Conservation (phyloP, 1,140 invertebrate species). For the Bombus difficillimus region DNA sequence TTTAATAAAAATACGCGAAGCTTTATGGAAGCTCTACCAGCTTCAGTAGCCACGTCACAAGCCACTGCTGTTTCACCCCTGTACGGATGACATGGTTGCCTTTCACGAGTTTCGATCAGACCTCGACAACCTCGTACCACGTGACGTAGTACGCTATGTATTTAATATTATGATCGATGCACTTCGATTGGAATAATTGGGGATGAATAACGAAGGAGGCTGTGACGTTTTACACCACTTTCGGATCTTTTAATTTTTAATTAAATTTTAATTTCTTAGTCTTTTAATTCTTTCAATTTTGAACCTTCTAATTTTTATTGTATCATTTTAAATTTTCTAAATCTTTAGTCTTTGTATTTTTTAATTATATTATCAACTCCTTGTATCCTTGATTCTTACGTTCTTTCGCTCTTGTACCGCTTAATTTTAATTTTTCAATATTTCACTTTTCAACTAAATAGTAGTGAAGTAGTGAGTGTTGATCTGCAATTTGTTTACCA, state of each 20-base stretch:
- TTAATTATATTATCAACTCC: too few species aligned
- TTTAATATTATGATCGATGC: neutral
- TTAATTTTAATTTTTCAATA: too few species aligned
- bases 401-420: too few species aligned
- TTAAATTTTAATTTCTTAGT: neutral
- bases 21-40: neutral
- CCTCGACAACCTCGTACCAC: neutral
- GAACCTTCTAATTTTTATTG: too few species aligned
- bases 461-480: too few species aligned
- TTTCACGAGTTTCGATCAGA: neutral
- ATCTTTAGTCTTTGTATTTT: neutral
- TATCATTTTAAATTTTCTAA: neutral
- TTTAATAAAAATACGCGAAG: conserved; percentile 13
- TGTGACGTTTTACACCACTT: too few species aligned
- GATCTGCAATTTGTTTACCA: too few species aligned
- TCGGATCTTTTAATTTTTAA: too few species aligned
- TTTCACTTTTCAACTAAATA: too few species aligned
- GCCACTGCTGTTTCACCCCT: neutral
- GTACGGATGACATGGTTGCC: neutral
- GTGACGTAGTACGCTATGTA: neutral
- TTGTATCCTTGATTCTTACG: too few species aligned
- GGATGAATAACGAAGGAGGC: neutral
- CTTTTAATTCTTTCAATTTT: neutral
- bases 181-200: neutral
- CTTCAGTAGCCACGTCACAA: neutral